Percentiles rank a stretch among this genome's conserved stretches.
phyloP scores from a whole-genome alignment of 2,797 vertebrate species.

The Synanceia verrucosa region DNA sequence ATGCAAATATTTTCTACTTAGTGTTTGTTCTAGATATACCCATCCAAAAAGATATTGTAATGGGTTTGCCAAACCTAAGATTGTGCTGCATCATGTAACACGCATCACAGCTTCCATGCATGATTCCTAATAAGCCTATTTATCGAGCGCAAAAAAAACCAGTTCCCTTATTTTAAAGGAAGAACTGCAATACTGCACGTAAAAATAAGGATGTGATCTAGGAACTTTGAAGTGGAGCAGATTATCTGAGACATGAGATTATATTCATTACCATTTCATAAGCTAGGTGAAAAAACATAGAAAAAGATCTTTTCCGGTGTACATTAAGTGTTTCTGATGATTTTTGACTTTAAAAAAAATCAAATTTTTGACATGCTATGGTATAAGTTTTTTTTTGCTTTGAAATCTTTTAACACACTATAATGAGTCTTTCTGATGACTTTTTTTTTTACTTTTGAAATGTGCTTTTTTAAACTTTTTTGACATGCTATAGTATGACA shows the following conservation, averaged over 20 bases:
- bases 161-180: slow-evolving; percentile 43
- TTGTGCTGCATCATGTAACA: background rate
- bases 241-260: background rate
- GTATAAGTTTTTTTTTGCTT: no score
- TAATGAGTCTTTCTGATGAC: no score
- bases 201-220: slow-evolving; percentile 65
- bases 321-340: no score
- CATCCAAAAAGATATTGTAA: background rate
- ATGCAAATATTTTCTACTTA: background rate
- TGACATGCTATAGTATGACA: no score
- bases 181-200: slow-evolving; percentile 39
- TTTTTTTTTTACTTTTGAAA: no score
- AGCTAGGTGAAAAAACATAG: no score
- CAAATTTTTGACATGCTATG: no score
- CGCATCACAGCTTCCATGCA: background rate
- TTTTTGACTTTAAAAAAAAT: no score
- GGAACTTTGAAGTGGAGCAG: slow-evolving; percentile 54
- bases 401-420: no score
- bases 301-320: no score
- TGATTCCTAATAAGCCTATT: background rate
- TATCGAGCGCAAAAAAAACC: background rate
- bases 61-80: background rate
- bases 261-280: background rate
- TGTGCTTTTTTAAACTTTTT: no score
- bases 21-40: background rate